phyloP scores from a whole-genome alignment of 2,113 vertebrate species.

The Rhynchomys soricoides region DNA sequence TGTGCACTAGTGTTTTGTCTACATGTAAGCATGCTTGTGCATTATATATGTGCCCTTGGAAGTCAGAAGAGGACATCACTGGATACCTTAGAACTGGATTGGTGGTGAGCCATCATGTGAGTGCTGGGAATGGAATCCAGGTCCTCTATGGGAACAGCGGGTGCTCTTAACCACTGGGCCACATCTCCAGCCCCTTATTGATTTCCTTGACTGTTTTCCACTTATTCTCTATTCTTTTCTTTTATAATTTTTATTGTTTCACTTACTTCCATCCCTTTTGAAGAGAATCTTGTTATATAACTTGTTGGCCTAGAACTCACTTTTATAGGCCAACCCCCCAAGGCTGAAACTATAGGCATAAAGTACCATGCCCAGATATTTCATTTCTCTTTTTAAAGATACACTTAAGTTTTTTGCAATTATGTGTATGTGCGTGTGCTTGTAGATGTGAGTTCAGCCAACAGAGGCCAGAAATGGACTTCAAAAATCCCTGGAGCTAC shows the following conservation, averaged over 20 bases:
- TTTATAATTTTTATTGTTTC: neutral
- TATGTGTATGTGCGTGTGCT: neutral
- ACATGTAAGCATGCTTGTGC: neutral
- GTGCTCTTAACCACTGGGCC: neutral
- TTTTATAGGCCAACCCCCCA: neutral
- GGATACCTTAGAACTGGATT: neutral
- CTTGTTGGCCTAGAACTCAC: neutral
- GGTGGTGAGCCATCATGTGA: neutral
- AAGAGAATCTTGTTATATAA: neutral
- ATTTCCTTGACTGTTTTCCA: neutral
- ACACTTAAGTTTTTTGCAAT: neutral
- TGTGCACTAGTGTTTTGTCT: neutral
- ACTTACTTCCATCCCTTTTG: neutral
- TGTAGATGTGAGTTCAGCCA: neutral
- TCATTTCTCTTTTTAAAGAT: neutral
- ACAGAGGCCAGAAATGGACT: neutral
- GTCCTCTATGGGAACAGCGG: neutral
- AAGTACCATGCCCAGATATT: neutral
- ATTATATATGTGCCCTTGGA: neutral
- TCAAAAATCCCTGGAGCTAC: neutral
- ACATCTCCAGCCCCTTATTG: neutral
- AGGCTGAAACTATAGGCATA: neutral
- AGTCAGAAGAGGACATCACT: neutral
- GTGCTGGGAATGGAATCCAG: neutral
- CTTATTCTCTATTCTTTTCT: neutral